Evolutionary conservation across 2,888 invertebrate genomes (phyloP).

Genomic region (Euplagia quadripunctaria): DNA sequence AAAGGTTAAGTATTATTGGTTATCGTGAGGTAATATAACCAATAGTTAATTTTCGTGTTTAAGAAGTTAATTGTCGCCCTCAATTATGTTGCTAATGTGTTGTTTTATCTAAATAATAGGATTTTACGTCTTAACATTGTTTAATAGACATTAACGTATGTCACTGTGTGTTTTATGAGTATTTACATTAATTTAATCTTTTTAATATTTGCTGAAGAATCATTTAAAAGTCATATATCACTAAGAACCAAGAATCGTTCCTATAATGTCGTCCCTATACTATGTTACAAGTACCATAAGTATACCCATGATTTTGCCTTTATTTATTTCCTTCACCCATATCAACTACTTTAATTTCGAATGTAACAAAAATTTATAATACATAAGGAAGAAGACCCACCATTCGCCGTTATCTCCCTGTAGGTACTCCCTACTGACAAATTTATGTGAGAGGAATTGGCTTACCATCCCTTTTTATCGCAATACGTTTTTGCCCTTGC

Average conservation of each 20-base stretch:
- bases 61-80: background rate
- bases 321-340: too few relatives aligned
- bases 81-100: background rate
- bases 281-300: too few relatives aligned
- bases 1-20: background rate
- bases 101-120: slow-evolving; percentile 8
- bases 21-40: background rate
- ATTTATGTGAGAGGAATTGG: background rate
- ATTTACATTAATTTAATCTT: background rate
- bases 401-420: too few relatives aligned
- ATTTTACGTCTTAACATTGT: background rate
- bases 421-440: too few relatives aligned
- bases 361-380: too few relatives aligned
- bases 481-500: too few relatives aligned
- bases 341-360: too few relatives aligned
- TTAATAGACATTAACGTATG: slow-evolving; percentile 4
- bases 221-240: background rate
- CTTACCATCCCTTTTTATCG: background rate
- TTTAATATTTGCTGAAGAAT: background rate
- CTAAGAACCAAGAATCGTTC: background rate
- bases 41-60: background rate
- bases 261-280: too few relatives aligned
- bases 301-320: too few relatives aligned
- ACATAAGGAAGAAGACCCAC: too few relatives aligned
- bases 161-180: background rate